These are phyloP conservation scores for Andrena fulva DNA, from an alignment of 2,888 invertebrate species.

Conservation along the genomic window DNA sequence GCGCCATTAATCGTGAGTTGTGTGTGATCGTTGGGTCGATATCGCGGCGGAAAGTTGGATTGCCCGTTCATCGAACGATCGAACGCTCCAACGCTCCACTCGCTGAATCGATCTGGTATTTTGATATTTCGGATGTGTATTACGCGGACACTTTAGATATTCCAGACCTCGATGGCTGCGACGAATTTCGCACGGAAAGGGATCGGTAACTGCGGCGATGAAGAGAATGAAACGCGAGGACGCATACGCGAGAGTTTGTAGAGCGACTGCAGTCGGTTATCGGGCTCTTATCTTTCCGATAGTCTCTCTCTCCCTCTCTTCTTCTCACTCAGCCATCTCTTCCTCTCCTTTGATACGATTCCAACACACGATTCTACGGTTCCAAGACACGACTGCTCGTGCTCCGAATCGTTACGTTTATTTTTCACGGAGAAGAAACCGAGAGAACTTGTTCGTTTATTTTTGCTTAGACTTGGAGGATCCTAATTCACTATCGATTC, in stretches of 20 bases:
- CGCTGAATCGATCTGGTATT: too few relatives aligned
- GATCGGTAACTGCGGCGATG: conserved; percentile 20
- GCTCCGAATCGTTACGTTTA: too few relatives aligned
- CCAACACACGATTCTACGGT: not conserved
- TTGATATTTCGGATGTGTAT: too few relatives aligned
- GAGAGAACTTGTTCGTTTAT: not conserved
- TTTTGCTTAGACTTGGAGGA: not conserved
- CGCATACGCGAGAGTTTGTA: conserved; percentile 32
- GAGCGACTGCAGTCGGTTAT: conserved; percentile 60
- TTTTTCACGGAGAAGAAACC: not conserved
- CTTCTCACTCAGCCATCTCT: not conserved
- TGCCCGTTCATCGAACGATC: too few relatives aligned
- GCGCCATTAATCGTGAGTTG: conserved; percentile 46
- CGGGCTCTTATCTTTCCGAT: conserved; percentile 68
- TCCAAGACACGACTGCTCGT: not conserved
- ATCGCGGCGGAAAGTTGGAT: not conserved
- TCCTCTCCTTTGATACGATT: conserved; percentile 9
- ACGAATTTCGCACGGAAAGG: conserved; percentile 19
- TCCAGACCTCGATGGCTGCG: conserved; percentile 34
- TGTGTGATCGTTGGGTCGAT: not conserved
- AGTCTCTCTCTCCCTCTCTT: conserved; percentile 32
- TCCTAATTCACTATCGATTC: too few relatives aligned
- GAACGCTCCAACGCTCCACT: too few relatives aligned
- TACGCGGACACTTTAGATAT: not conserved
- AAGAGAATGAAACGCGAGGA: conserved; percentile 8